Evolutionary conservation across 2,888 invertebrate species (phyloP), one percentile per base, ranked within the genome.

Genomic region (Drosophila lacicola): DNA sequence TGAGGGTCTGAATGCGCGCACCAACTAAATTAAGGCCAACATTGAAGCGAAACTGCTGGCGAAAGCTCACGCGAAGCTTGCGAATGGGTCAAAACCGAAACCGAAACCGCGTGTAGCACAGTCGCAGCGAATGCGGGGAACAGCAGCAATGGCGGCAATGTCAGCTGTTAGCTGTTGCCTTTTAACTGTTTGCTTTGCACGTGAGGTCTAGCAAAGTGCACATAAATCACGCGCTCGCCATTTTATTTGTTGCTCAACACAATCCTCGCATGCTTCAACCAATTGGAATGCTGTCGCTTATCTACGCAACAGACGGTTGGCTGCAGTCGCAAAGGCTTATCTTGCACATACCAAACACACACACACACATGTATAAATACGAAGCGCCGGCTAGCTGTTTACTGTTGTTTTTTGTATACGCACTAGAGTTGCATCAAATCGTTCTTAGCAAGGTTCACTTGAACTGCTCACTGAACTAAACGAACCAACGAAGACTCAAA

Each of bases 21-120:
- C 72, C 77, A 88, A 88, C 83, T 83, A 67, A 83, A 82, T 84
- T 82, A 78, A 81, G 85, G 82, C 82, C 82, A 82, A 84, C 75
- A 70, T 63, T 67, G 57, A 69, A 65, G 71, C 84, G 56, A 68
- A 67, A 63, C 65, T 66, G 81, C 55, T 63, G 67, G 78, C 81
- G 71, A 87, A 82, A 82, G 83, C 80, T 80, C 70, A 39, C 55
- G 17, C 69, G 58, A 74, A 76, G 78, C 76, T 76, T 70, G 62
- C 67, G 64, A 79, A 62, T 70, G 74, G 70, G 77, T 79, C 77
- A 67, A 79, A 79, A 77, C 56, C 70, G 63, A 74, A 61, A 65
- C 54, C 39, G 36, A 50, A 10, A 51, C 51, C 54, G 34, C 45
- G 45, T 51, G 51, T 51, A 51, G 57, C 55, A 44, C 29, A 60